phyloP scores from a whole-genome alignment of 2,113 vertebrate species.

The Lycaon pictus region DNA sequence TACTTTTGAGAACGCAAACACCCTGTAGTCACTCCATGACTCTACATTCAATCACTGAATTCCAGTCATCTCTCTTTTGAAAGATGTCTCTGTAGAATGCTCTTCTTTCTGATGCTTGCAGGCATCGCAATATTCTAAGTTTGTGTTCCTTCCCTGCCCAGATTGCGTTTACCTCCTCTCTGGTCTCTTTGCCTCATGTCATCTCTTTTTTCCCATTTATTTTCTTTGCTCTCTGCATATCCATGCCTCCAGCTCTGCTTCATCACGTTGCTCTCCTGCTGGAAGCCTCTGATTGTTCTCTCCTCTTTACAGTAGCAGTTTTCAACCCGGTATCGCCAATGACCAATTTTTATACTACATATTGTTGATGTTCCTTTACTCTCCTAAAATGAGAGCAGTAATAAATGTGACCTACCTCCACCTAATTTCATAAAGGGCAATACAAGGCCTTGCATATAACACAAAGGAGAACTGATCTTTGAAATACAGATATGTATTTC shows the following conservation, averaged over 20 bases:
- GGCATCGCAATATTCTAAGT: not conserved
- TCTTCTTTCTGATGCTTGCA: not conserved
- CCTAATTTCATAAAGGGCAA: not conserved
- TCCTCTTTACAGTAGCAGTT: not conserved
- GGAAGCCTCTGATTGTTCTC: not conserved
- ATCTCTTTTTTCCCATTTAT: not conserved
- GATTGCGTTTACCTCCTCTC: not conserved
- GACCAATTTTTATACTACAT: not conserved
- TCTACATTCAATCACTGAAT: not conserved
- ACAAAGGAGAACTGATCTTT: not conserved
- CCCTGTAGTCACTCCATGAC: not conserved
- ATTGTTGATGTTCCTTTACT: not conserved
- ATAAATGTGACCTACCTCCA: not conserved
- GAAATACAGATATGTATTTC: not conserved
- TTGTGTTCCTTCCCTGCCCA: not conserved
- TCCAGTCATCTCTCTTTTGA: not conserved
- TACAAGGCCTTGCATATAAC: not conserved
- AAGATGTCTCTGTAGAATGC: not conserved
- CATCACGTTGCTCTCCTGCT: fast-evolving
- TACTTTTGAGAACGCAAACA: not conserved
- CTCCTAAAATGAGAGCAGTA: not conserved
- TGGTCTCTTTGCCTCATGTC: not conserved
- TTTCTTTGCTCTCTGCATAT: not conserved
- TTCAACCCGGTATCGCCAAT: not conserved
- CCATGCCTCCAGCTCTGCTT: not conserved